These are phyloP conservation scores for Leptopilina myrica DNA, from an alignment of 2,888 invertebrate species.

Conservation along the genomic window DNA sequence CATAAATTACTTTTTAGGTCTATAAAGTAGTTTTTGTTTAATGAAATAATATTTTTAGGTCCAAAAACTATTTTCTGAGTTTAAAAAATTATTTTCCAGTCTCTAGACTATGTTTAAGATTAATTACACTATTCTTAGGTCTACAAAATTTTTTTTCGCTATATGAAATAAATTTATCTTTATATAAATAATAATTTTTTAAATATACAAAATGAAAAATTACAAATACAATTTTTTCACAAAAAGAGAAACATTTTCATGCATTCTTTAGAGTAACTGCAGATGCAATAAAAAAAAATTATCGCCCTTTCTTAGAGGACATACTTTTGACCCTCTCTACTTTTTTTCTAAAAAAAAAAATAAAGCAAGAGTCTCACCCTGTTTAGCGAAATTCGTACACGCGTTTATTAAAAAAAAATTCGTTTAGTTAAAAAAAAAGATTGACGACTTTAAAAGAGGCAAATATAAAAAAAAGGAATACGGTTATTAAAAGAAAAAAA, in stretches of 20 bases:
- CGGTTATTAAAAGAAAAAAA: constrained; percentile 60
- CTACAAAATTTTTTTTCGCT: too few species aligned
- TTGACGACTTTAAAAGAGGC: constrained; percentile 65
- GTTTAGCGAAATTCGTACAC: constrained; percentile 59
- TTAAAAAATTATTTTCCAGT: too few species aligned
- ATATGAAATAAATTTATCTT: too few species aligned
- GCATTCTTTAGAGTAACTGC: constrained; percentile 31
- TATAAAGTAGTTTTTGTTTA: too few species aligned
- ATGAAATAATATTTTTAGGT: too few species aligned
- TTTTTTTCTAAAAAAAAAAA: constrained; percentile 27
- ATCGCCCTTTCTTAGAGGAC: constrained; percentile 15
- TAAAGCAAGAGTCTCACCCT: constrained; percentile 67
- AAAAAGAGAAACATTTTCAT: not conserved
- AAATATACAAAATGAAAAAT: too few species aligned
- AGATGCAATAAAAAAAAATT: constrained; percentile 20
- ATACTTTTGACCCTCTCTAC: not conserved
- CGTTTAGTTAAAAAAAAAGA: constrained; percentile 11
- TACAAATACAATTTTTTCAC: too few species aligned
- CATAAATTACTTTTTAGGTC: too few species aligned
- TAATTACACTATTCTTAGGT: too few species aligned
- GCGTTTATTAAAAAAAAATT: constrained; percentile 51
- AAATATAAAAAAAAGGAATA: constrained; percentile 69
- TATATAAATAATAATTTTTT: too few species aligned
- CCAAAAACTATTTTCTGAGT: too few species aligned
- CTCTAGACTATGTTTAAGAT: too few species aligned